phyloP scores from a whole-genome alignment of 1,140 invertebrate species.

The Tenebrio molitor region DNA sequence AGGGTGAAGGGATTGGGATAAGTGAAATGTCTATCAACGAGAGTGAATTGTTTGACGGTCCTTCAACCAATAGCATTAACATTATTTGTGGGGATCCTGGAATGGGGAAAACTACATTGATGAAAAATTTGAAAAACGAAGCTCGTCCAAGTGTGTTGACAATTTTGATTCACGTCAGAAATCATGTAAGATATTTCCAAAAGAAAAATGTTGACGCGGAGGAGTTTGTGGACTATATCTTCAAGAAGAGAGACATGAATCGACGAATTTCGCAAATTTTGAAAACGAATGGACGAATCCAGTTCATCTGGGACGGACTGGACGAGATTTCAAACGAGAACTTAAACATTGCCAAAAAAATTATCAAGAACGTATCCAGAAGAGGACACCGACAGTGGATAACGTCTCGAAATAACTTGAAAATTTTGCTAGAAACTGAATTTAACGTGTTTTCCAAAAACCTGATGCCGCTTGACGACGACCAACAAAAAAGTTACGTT shows the following conservation, averaged over 20 bases:
- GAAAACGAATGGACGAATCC: no score
- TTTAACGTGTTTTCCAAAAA: background rate
- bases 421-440: background rate
- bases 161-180: background rate
- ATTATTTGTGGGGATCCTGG: background rate
- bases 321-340: no score
- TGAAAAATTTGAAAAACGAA: background rate
- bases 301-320: no score
- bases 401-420: background rate
- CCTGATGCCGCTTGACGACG: background rate
- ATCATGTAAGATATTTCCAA: background rate
- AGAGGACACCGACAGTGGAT: no score
- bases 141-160: background rate
- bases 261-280: no score
- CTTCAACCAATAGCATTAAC: background rate
- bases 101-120: constrained; percentile 5
- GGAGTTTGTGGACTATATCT: background rate
- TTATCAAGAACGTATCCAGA: background rate
- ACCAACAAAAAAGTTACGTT: background rate
- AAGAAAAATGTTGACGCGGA: background rate
- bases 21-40: background rate
- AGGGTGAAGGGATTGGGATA: background rate
- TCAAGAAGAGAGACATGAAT: background rate
- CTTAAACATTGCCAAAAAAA: background rate
- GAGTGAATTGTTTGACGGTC: no score